A percentile compares a stretch with the other conserved stretches of the same genome.
Conservation (phyloP, 2,113 vertebrate genomes). For the Lamprologus callipterus region DNA sequence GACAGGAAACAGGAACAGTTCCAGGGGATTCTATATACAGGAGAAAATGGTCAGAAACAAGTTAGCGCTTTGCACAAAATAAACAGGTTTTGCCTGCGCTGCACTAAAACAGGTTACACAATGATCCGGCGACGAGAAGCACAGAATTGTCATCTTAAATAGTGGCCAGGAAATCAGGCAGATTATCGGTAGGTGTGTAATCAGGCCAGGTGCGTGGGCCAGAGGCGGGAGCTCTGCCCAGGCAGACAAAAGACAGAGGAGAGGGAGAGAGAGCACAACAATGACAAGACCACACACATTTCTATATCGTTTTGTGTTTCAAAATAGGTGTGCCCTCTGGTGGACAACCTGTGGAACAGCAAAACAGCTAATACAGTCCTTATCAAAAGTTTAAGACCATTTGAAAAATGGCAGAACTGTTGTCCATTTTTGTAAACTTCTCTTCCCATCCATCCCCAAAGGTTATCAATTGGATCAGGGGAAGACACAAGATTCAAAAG, state of each 20-base stretch:
- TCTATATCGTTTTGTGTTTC: not conserved
- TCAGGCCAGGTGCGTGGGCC: not conserved
- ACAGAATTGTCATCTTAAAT: not conserved
- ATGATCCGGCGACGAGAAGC: not conserved
- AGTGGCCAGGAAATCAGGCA: not conserved
- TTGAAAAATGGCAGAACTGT: not conserved
- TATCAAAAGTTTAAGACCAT: not conserved
- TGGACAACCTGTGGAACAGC: not conserved
- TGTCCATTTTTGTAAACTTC: not conserved
- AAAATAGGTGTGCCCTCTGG: not conserved
- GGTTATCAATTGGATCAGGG: not conserved
- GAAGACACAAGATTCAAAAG: not conserved
- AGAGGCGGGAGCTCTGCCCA: not conserved
- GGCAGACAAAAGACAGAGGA: not conserved
- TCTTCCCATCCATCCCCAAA: not conserved
- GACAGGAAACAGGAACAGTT: not conserved
- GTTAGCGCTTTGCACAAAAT: not conserved
- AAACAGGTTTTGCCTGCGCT: not conserved
- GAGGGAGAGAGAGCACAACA: not conserved
- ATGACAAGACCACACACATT: not conserved
- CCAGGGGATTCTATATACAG: not conserved
- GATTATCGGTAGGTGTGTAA: not conserved
- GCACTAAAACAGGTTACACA: not conserved
- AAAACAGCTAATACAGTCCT: not conserved
- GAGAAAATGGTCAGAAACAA: not conserved